Conservation (phyloP, 1,140 invertebrate genomes). For the Sycobia sp. region DNA sequence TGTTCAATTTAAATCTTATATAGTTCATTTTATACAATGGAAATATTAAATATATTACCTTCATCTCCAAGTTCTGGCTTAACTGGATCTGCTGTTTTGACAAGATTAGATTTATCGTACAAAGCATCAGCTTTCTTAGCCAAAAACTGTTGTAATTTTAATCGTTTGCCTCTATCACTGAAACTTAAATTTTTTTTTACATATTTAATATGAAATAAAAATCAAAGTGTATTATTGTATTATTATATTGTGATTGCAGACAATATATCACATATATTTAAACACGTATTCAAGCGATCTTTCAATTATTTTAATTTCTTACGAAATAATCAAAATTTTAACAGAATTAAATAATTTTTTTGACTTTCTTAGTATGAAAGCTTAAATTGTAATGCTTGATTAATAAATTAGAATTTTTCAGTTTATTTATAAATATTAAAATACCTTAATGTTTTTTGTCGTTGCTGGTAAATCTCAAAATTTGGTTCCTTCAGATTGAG, state of each 20-base stretch:
- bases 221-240: too few species aligned
- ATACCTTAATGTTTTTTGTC: conserved; percentile 71
- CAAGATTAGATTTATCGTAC: conserved; percentile 65
- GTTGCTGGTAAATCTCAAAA: conserved; percentile 76
- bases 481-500: conserved; percentile 72
- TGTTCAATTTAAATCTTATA: not conserved
- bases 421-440: conserved; percentile 1
- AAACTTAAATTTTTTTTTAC: conserved; percentile 68
- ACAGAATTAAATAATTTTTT: too few species aligned
- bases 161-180: conserved; percentile 79
- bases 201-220: too few species aligned
- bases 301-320: too few species aligned
- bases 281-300: too few species aligned
- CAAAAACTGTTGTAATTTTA: conserved; percentile 83
- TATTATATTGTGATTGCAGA: too few species aligned
- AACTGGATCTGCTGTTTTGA: conserved; percentile 55
- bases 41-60: conserved; percentile 47
- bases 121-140: conserved; percentile 77
- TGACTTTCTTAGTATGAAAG: too few species aligned
- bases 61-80: conserved; percentile 57
- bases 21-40: not conserved
- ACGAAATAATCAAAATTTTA: too few species aligned
- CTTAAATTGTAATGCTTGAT: too few species aligned
- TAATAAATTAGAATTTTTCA: too few species aligned
- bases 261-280: too few species aligned